Percentiles rank a stretch among this genome's conserved stretches.
These are phyloP conservation scores for Siniperca undulata DNA, from an alignment of 2,797 vertebrate species.

Conservation along the genomic window DNA sequence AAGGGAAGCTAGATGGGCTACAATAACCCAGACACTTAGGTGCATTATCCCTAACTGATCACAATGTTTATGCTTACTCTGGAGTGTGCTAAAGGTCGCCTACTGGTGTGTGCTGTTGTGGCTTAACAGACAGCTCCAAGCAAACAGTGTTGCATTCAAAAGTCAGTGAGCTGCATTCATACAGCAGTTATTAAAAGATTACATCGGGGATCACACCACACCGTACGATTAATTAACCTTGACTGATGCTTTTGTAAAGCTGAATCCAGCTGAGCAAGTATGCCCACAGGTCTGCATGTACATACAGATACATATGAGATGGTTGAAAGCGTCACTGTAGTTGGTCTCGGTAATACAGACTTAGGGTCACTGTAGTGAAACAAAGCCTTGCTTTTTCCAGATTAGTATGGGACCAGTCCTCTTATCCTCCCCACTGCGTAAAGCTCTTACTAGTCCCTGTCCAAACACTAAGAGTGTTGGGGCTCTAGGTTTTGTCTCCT, in stretches of 20 bases:
- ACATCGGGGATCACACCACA: conserved; percentile 75
- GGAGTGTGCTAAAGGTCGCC: conserved; percentile 50
- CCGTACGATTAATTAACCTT: conserved; percentile 82
- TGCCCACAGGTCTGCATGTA: conserved; percentile 61
- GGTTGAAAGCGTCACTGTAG: conserved; percentile 38
- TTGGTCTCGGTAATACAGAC: conserved; percentile 40
- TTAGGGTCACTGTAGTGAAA: conserved; percentile 54
- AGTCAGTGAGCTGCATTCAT: conserved; percentile 66
- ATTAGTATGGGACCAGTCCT: conserved; percentile 40
- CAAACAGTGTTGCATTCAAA: conserved; percentile 58
- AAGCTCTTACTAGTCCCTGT: conserved; percentile 49
- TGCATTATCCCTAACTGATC: conserved; percentile 56
- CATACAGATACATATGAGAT: conserved; percentile 56
- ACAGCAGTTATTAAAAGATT: conserved; percentile 79
- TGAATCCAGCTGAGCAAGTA: conserved; percentile 63
- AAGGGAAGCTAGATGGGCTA: conserved; percentile 32
- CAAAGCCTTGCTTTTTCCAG: conserved; percentile 46
- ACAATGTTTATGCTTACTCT: conserved; percentile 51
- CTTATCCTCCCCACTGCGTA: conserved; percentile 1
- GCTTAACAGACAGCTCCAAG: conserved; percentile 50
- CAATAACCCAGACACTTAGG: conserved; percentile 43
- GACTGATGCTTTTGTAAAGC: conserved; percentile 76
- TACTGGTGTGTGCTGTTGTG: conserved; percentile 36
- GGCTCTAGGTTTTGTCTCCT: conserved; percentile 21
- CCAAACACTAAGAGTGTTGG: conserved; percentile 51